These are phyloP conservation scores for Pollenia labialis DNA, from an alignment of 2,888 invertebrate genomes.

Conservation along the genomic window DNA sequence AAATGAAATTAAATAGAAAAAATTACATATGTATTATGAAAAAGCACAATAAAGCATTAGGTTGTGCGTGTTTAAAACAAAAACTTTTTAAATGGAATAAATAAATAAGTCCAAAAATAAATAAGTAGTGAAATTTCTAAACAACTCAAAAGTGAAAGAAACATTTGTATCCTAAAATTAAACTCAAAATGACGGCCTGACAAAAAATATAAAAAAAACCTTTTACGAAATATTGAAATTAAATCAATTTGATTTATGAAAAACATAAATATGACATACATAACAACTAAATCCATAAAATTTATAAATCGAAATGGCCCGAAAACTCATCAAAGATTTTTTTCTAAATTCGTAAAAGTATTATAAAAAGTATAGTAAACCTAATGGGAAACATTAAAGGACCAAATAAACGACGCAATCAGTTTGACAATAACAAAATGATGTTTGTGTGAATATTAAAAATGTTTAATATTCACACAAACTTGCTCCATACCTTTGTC, in stretches of 20 bases:
- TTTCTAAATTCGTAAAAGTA: constrained; percentile 45
- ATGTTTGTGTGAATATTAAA: too few species aligned
- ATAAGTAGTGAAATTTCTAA: constrained; percentile 9
- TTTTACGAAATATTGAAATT: not conserved
- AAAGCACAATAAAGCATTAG: constrained; percentile 43
- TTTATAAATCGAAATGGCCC: constrained; percentile 9
- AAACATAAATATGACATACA: not conserved
- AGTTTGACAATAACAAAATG: too few species aligned
- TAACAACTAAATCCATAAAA: constrained; percentile 6
- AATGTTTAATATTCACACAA: too few species aligned
- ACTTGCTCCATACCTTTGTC: too few species aligned
- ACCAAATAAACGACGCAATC: too few species aligned
- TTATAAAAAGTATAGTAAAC: constrained; percentile 49
- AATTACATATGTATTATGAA: constrained; percentile 28
- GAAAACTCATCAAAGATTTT: not conserved
- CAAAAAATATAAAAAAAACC: not conserved
- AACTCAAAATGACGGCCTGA: constrained; percentile 35
- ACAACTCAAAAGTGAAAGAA: constrained; percentile 29
- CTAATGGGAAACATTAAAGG: constrained; percentile 10
- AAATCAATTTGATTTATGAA: not conserved
- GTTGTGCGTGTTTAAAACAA: constrained; percentile 25
- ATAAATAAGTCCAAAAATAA: not conserved
- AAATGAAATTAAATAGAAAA: constrained; percentile 21
- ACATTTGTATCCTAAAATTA: constrained; percentile 52
- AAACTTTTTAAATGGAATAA: constrained; percentile 26